Evolutionary conservation across 2,888 invertebrate species (phyloP), one percentile per base, ranked within the genome.

Genomic region (Molorchus minor): DNA sequence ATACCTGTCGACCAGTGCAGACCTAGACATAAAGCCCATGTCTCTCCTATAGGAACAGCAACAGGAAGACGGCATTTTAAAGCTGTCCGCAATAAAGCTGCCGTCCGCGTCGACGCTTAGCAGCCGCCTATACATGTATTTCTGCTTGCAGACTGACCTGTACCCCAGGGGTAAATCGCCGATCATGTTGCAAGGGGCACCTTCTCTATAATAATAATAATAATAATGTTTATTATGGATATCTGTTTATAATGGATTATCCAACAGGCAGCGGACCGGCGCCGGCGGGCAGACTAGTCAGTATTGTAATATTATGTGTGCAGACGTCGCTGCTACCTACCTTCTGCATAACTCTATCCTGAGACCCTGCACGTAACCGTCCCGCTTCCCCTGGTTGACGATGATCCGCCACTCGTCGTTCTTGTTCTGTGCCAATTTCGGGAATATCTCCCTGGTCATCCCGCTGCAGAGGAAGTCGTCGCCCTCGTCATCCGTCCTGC

Each of bases 51-150:
- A 77, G 3, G 76, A 68, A 54, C 92, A 92, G 45, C 88, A 87
- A 74, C 92, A 92, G 71, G 91, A 91, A 19, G 89, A 88, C 0
- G 92, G 92, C 45, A 92, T 80, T 67, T 81, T 80, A 62, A 91
- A 86, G 10, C 79, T 74, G 53, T 84, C 85, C 12, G 82, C 79
- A 10, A 77, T 68, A 2, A 84, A 71, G 4, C 79, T 71, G 0
- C 83, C 83, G 8, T 78, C 75, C 0, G 77, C 71, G 43, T 79
- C 81, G 0, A 89, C 65, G 0, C 87, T 84, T 16, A 86, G 70
- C 60, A 87, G 68, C 62, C 83, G 82, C 20, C 84, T 56, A n/a
- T 51, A 41, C 1, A 51, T 30, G 19, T 40, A 51, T 51, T 51
- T 51, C 19, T 51, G 51, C 17, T 83, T 82, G 71, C 87, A 87